Conservation (phyloP, 2,888 invertebrate species). For the Melikaiella ostensackeni region DNA sequence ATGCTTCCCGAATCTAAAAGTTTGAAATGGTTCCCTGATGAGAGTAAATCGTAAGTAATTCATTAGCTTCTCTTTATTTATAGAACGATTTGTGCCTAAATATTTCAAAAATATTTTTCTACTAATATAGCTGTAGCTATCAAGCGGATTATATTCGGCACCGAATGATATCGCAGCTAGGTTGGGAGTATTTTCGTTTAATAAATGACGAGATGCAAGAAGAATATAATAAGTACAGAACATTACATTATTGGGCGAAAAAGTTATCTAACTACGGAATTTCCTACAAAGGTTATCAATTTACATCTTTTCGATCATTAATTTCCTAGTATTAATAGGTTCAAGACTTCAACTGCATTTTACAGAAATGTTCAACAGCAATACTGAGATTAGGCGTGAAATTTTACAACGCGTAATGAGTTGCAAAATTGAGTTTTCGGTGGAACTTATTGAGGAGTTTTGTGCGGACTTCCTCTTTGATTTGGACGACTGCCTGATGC, state of each 20-base stretch:
- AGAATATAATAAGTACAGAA: conserved; percentile 60
- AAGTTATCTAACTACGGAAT: conserved; percentile 68
- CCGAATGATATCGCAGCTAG: conserved; percentile 63
- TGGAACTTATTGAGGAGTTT: conserved; percentile 75
- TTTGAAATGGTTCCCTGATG: conserved; percentile 60
- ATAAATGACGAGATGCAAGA: conserved; percentile 53
- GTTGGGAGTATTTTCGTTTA: conserved; percentile 66
- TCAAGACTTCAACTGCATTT: conserved; percentile 25
- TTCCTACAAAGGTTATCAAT: conserved; percentile 65
- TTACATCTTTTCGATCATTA: conserved; percentile 3
- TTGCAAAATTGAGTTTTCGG: conserved; percentile 59
- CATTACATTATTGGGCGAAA: conserved; percentile 70
- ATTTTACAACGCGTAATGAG: conserved; percentile 67
- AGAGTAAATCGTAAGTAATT: conserved; percentile 53
- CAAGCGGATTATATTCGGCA: conserved; percentile 61
- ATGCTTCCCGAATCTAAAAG: conserved; percentile 65
- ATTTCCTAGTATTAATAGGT: background rate
- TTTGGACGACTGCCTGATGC: conserved; percentile 70
- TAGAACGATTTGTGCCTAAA: conserved; percentile 29
- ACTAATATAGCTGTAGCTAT: conserved; percentile 50
- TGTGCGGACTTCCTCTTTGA: conserved; percentile 77
- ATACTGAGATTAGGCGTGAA: conserved; percentile 61
- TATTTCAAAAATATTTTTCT: background rate
- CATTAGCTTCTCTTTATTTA: conserved; percentile 35
- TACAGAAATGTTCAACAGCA: conserved; percentile 67